Evolutionary conservation across 2,888 invertebrate genomes (phyloP).

Genomic region (Phaonia tiefii): DNA sequence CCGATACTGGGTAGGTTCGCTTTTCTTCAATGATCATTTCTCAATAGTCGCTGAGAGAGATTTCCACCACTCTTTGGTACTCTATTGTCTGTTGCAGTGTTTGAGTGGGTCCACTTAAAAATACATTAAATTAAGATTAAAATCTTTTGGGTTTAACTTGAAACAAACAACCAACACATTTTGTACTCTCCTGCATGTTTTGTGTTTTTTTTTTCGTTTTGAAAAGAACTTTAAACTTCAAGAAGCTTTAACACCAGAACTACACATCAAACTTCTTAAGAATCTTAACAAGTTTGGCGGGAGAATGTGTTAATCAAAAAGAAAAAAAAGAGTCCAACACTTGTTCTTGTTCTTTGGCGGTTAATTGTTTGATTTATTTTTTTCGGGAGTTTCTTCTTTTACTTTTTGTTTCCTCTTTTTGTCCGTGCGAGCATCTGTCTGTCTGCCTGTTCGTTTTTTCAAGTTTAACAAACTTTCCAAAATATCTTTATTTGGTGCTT

Average conservation of each 20-base stretch:
- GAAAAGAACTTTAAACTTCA: conserved; percentile 25
- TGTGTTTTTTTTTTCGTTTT: too few species aligned
- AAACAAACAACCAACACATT: background rate
- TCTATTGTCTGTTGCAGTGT: too few species aligned
- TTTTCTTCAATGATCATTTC: too few species aligned
- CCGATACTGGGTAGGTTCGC: too few species aligned
- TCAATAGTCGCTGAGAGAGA: too few species aligned
- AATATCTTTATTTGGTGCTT: background rate
- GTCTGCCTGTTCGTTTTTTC: background rate
- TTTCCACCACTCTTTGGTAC: too few species aligned
- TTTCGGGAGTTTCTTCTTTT: background rate
- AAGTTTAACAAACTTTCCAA: conserved; percentile 12
- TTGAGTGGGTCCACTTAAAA: conserved; percentile 31
- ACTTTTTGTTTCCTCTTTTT: background rate
- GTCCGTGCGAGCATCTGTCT: background rate
- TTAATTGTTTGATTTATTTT: conserved; percentile 34
- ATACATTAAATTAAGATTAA: conserved; percentile 11
- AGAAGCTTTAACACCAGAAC: too few species aligned
- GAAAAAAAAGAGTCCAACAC: conserved; percentile 13
- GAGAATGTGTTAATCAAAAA: conserved; percentile 36
- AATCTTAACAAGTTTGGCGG: background rate
- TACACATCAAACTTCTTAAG: background rate
- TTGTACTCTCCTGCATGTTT: conserved; percentile 37
- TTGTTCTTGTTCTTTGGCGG: conserved; percentile 3
- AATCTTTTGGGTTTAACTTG: background rate